Evolutionary conservation across 2,113 vertebrate species (phyloP).

Genomic region (Caracal caracal): DNA sequence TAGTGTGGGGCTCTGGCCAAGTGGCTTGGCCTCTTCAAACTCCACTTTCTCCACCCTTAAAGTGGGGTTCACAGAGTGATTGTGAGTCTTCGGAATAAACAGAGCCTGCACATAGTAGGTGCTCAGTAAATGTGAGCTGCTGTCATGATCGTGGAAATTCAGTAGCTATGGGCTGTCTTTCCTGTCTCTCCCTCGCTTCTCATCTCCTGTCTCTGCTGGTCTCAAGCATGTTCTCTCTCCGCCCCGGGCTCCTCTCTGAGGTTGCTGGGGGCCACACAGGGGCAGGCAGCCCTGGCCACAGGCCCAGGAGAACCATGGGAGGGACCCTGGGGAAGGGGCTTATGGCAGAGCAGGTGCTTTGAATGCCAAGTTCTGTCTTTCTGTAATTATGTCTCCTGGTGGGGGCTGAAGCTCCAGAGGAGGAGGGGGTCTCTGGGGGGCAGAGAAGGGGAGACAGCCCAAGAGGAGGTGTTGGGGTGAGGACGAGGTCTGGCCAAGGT

Average conservation of each 20-base stretch:
- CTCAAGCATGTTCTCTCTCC: neutral
- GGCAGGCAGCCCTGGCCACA: neutral
- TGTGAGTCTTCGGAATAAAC: accelerated
- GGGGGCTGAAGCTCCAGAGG: neutral
- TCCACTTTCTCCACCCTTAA: neutral
- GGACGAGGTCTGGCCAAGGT: neutral
- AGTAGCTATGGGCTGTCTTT: no score
- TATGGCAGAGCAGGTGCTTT: neutral
- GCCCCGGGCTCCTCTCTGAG: neutral
- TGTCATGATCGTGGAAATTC: accelerated
- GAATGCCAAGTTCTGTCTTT: neutral
- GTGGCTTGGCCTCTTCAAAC: neutral
- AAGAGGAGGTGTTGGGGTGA: neutral
- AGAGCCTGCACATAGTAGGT: neutral
- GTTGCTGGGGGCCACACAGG: neutral
- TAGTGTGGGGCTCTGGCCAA: accelerated
- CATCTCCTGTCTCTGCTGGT: neutral
- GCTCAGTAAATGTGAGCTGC: neutral
- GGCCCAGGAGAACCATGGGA: neutral
- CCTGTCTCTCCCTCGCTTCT: no score
- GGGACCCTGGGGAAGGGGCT: neutral
- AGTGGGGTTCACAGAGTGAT: neutral
- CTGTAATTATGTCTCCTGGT: neutral
- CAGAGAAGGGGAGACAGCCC: neutral
- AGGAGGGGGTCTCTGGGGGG: neutral